phyloP scores from a whole-genome alignment of 2,113 vertebrate species.

The Albula goreensis region DNA sequence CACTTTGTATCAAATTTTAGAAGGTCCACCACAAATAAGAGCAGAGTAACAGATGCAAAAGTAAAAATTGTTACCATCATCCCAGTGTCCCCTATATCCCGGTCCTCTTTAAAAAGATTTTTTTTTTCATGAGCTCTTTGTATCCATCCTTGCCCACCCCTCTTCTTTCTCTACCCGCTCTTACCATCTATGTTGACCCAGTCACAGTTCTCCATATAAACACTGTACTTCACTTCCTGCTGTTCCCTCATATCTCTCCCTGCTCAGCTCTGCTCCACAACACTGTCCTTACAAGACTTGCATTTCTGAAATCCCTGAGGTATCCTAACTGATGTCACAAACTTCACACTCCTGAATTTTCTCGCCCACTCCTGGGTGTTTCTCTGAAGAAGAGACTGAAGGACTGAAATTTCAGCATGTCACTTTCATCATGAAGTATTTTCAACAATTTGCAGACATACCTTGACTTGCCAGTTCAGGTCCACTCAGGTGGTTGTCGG shows the following conservation, averaged over 20 bases:
- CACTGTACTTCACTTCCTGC: neutral
- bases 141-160: neutral
- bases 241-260: neutral
- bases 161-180: neutral
- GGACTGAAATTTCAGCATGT: neutral
- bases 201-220: neutral
- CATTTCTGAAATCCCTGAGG: neutral
- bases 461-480: too few relatives aligned
- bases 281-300: neutral
- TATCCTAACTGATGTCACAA: neutral
- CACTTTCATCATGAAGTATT: neutral
- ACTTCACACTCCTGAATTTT: neutral
- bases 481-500: too few relatives aligned
- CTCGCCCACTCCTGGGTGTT: neutral
- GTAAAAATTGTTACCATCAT: too few relatives aligned
- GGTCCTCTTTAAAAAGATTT: neutral
- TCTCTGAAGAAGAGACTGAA: neutral
- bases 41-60: too few relatives aligned
- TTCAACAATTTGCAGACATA: neutral
- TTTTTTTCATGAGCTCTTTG: neutral
- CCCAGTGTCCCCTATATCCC: neutral
- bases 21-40: too few relatives aligned
- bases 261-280: neutral
- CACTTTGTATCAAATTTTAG: too few relatives aligned
- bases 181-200: neutral